Evolutionary conservation across 2,113 vertebrate species (phyloP), one percentile per base, ranked within the genome.

Genomic region (Burhinus bistriatus): DNA sequence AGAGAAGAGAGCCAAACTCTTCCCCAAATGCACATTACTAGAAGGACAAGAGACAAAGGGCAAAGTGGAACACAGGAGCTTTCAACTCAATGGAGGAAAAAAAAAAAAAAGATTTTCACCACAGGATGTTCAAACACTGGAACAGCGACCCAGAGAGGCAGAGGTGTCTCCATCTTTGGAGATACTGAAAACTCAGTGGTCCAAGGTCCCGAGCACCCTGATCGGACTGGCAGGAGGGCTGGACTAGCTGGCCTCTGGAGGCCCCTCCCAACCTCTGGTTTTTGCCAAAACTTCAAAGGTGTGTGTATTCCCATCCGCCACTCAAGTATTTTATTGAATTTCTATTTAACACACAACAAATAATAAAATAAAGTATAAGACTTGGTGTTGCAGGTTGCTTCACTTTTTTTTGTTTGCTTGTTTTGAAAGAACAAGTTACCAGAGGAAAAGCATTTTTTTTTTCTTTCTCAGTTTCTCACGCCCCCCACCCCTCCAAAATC

Each of bases 161-260:
- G 26, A 32, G 26, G 32, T 10, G 10, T 23, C 57, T 10, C 32
- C 38, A 32, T 3, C 32, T 15, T 44, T 32, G 49, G 21, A 45
- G 70, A 27, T 3, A 36, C 1, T 23, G 25, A 44, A 54, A 52
- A 20, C 20, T 36, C 36, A 10, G 7, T 4, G 20, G 40, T 25
- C 52, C 9, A 23, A 40, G 36, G 29, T 52, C 49, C 21, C 0
- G 0, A 62, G 34, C 70, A 32, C 27, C 32, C 22, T 23, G n/a
- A 71, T 17, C 11, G 5, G 54, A 25, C 65, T 45, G 32, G 9
- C 61, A 30, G 42, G 32, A 72, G 30, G 20, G 27, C 47, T 57
- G 66, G 54, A 51, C 47, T 19, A 61, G 65, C 27, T 72, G 30
- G 59, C 34, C 51, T 26, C 68, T 19, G 44, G n/a, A 76, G 27